These are phyloP conservation scores for Xestia c-nigrum DNA, from an alignment of 2,888 invertebrate genomes.

Conservation along the genomic window DNA sequence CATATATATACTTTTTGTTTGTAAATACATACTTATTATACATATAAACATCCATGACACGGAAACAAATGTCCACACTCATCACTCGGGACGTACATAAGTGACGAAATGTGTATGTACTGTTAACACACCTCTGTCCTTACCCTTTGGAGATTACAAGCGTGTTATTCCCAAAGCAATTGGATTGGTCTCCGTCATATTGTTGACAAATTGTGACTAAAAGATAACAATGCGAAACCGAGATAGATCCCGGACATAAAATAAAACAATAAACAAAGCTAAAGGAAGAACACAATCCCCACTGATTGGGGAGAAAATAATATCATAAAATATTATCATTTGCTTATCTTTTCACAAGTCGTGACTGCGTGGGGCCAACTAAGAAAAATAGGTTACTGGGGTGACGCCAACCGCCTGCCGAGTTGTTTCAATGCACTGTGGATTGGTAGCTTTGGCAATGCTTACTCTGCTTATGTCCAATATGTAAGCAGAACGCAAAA, in stretches of 20 bases:
- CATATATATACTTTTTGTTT: no score
- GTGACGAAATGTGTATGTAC: no score
- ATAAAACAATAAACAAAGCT: constrained; percentile 35
- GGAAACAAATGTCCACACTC: no score
- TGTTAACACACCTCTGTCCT: no score
- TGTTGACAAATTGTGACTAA: neutral
- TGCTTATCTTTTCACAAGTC: constrained; percentile 56
- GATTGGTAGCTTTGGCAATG: constrained; percentile 33
- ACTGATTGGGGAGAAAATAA: constrained; percentile 35
- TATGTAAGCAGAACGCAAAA: neutral
- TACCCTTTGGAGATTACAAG: no score
- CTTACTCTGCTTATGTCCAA: constrained; percentile 1
- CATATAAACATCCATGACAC: no score
- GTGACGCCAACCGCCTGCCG: constrained; percentile 39
- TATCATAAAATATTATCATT: constrained; percentile 52
- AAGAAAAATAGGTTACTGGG: constrained; percentile 63
- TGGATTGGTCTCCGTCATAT: neutral
- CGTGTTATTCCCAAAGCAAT: neutral
- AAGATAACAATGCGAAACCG: constrained; percentile 14
- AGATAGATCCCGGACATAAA: constrained; percentile 9
- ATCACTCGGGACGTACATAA: no score
- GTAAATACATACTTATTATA: no score
- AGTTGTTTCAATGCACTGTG: constrained; percentile 46
- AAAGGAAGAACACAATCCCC: constrained; percentile 8
- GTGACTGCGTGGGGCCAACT: constrained; percentile 49